Conservation (phyloP, 2,888 invertebrate species). For the Troilus luridus region DNA sequence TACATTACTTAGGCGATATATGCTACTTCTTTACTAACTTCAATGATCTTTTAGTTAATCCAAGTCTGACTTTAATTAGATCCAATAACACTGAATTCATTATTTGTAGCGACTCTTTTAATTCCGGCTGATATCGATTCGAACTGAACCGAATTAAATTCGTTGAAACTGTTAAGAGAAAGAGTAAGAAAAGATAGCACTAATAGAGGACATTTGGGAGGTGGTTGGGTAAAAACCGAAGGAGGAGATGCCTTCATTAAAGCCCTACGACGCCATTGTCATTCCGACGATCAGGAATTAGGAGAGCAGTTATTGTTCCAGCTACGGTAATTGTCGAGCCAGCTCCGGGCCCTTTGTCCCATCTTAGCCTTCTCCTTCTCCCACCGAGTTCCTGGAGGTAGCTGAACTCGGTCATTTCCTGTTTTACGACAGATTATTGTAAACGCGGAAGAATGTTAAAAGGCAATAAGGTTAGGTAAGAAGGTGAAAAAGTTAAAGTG, state of each 20-base stretch:
- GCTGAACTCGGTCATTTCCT: not conserved
- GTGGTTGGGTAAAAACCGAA: conserved; percentile 39
- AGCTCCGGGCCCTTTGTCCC: not conserved
- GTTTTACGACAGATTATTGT: not conserved
- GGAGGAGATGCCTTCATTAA: conserved; percentile 45
- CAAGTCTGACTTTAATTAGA: not conserved
- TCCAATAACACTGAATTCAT: not conserved
- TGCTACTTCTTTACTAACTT: not conserved
- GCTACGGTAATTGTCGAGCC: conserved; percentile 26
- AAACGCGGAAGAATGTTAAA: not conserved
- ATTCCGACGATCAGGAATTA: conserved; percentile 49
- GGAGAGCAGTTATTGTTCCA: conserved; percentile 41
- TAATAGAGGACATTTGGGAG: conserved; percentile 30
- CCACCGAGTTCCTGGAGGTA: not conserved
- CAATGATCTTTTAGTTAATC: not conserved
- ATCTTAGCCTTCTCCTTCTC: not conserved
- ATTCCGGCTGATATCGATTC: not conserved
- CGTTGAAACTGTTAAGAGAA: not conserved
- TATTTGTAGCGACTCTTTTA: not conserved
- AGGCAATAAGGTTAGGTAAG: too few relatives aligned
- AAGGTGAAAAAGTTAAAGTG: too few relatives aligned
- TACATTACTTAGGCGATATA: too few relatives aligned
- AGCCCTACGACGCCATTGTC: not conserved
- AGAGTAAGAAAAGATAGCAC: conserved; percentile 8
- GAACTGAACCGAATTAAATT: not conserved